Conservation (phyloP, 2,113 vertebrate genomes). For the Oncorhynchus masou region DNA sequence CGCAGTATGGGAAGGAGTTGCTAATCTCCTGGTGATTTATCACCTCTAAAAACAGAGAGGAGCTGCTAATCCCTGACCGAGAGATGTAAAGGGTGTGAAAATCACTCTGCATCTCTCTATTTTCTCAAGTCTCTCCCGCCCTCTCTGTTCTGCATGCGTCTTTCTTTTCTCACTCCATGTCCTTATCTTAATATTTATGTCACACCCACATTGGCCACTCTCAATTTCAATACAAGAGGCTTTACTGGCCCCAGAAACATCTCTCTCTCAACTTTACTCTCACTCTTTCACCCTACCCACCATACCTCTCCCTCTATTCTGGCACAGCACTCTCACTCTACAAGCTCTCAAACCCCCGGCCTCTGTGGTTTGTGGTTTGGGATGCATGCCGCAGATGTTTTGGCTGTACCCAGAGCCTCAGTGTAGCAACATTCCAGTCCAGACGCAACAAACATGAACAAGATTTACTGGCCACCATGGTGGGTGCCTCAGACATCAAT, state of each 20-base stretch:
- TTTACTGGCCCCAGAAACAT: too few relatives aligned
- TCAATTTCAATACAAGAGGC: background rate
- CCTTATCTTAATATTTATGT: slow-evolving; percentile 3
- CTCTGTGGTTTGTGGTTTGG: background rate
- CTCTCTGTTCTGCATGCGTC: background rate
- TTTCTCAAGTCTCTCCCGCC: background rate
- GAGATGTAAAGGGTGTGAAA: background rate
- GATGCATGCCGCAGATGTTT: slow-evolving; percentile 38
- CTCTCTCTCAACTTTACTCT: slow-evolving; percentile 2
- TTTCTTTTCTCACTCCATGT: background rate
- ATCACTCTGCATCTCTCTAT: background rate
- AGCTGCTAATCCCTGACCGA: background rate
- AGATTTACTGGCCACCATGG: slow-evolving; percentile 19
- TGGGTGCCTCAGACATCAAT: slow-evolving; percentile 2
- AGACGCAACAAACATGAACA: background rate
- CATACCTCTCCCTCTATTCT: background rate
- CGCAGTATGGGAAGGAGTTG: background rate
- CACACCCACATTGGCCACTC: background rate
- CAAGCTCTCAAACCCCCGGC: background rate
- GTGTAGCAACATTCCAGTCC: slow-evolving; percentile 3
- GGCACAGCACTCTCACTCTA: background rate
- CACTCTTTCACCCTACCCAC: background rate
- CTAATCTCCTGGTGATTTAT: background rate
- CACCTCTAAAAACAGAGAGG: background rate
- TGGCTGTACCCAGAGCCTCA: slow-evolving; percentile 28